Percentiles rank a stretch among this genome's conserved stretches.
phyloP scores from a whole-genome alignment of 2,888 invertebrate species.

The Dorcus parallelipipedus region DNA sequence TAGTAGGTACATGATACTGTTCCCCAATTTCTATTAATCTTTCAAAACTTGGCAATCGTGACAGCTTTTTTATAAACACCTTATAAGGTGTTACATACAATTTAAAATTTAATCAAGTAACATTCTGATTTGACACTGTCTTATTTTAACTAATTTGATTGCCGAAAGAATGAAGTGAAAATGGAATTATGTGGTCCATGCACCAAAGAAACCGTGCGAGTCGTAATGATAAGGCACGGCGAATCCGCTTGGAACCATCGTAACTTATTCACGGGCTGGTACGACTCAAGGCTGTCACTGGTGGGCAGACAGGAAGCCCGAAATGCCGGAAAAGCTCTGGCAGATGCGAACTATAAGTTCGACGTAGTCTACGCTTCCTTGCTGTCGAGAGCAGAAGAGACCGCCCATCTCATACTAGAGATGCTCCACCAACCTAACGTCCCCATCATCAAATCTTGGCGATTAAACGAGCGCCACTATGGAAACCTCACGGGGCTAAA shows the following conservation, averaged over 20 bases:
- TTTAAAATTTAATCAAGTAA: too few species aligned
- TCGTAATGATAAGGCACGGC: constrained; percentile 46
- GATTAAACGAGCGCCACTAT: constrained; percentile 84
- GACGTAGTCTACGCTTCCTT: constrained; percentile 81
- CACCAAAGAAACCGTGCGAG: background rate
- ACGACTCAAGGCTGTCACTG: constrained; percentile 45
- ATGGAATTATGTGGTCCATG: background rate
- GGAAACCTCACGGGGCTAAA: constrained; percentile 82
- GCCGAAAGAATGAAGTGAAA: too few species aligned
- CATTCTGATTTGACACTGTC: too few species aligned
- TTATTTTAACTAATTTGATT: too few species aligned
- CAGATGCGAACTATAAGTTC: constrained; percentile 66
- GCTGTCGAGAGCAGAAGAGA: constrained; percentile 72
- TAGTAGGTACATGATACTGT: too few species aligned
- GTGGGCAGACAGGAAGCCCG: constrained; percentile 65
- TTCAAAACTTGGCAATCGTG: too few species aligned
- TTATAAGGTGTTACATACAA: too few species aligned
- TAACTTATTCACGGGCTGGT: constrained; percentile 48
- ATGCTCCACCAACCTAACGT: constrained; percentile 65
- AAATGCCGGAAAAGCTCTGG: constrained; percentile 70
- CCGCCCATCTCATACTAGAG: constrained; percentile 64
- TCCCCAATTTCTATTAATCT: too few species aligned
- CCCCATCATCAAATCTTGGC: constrained; percentile 72
- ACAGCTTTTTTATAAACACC: too few species aligned
- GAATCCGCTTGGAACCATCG: constrained; percentile 47